Percentiles rank a stretch among this genome's conserved stretches.
These are phyloP conservation scores for Colletes latitarsis DNA, from an alignment of 1,140 invertebrate genomes.

Conservation along the genomic window DNA sequence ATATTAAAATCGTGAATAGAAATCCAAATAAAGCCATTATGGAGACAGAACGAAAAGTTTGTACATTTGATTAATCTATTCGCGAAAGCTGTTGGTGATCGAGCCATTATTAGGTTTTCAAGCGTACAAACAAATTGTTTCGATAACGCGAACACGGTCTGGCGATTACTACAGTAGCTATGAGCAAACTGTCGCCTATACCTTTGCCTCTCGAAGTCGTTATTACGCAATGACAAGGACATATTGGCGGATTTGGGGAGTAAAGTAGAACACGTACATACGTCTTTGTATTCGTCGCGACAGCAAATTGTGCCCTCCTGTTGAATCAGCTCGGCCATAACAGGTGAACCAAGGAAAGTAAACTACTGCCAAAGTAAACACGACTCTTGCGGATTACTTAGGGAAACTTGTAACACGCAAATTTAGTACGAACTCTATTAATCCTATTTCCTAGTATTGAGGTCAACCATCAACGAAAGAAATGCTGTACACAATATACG, in stretches of 20 bases:
- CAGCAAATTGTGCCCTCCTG: constrained; percentile 14
- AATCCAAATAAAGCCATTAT: too few relatives aligned
- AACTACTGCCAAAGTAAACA: constrained; percentile 18
- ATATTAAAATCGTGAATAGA: too few relatives aligned
- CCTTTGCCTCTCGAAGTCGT: background rate
- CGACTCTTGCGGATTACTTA: background rate
- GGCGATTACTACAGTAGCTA: background rate
- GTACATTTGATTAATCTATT: too few relatives aligned
- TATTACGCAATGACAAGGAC: background rate
- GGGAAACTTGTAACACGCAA: too few relatives aligned
- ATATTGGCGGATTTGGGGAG: background rate
- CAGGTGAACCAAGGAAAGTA: background rate
- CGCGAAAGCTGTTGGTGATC: background rate
- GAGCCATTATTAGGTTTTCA: background rate
- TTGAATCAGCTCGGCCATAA: constrained; percentile 15
- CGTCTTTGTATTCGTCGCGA: background rate
- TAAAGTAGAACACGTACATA: background rate
- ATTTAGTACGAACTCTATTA: background rate
- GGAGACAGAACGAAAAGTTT: too few relatives aligned
- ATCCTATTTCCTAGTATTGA: background rate
- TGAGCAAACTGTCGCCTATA: background rate
- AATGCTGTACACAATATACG: background rate
- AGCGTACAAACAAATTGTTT: background rate
- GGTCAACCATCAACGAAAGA: background rate
- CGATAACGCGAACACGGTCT: too few relatives aligned